Base-by-base conservation (phyloP, 1,140 invertebrate genomes). In the Belonocnema kinseyi region DNA sequence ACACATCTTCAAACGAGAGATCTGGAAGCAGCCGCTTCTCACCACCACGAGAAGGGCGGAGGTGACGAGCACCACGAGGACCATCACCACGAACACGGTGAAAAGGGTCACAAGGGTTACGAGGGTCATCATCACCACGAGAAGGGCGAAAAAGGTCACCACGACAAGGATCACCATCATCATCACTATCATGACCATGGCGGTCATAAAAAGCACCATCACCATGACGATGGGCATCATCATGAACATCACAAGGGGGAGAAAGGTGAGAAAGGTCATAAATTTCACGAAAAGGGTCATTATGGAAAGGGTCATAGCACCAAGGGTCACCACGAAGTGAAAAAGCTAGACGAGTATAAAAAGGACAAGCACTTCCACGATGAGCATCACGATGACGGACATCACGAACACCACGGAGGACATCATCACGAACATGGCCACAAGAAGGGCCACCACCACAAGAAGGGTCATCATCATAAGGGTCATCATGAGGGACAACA, bases 351-450 rank as follows among this genome's bases (percentile, higher is more conserved):
- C 88, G 94, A 95, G 84, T 95, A 92, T 87, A 94, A 95, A 83
- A 95, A 95, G 83, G 93, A 95, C 75, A 94, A 95, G 77, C 93
- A 95, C n/a, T 96, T 95, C 87, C 95, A 96, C 88, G 95, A 96
- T 86, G 96, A 96, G 84, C 95, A 95, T 83, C 95, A 96, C 88
- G 96, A 96, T 82, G 95, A 96, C 77, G 95, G 95, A 74, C 96
- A 95, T 86, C 93, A 95, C 86, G 96, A 96, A 82, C 94, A 96
- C 79, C 95, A 96, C 86, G 94, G 94, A 8, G 95, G 95, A 0
- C 94, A 96, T 81, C 95, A 96, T 87, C 93, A 94, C 83, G 95
- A 96, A 82, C 94, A 94, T 81, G 95, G 95, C 12, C 92, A 92
- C 82, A 93, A 96, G 81, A 94, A 95, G 78, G 95, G 95, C 16